Evolutionary conservation across 2,113 vertebrate genomes (phyloP).

Genomic region (Psittacula cyanocephala): DNA sequence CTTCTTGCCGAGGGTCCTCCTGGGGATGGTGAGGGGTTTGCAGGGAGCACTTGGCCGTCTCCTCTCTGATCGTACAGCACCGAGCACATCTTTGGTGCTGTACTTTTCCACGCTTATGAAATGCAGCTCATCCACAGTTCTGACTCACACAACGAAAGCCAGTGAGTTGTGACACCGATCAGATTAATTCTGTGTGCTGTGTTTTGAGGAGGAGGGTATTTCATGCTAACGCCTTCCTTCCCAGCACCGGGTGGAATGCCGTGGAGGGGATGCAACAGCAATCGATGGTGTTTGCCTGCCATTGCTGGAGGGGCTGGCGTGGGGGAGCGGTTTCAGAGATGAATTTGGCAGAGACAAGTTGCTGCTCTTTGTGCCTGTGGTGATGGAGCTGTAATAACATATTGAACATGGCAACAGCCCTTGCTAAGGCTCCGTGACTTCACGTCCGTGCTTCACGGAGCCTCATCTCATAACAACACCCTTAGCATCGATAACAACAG

Average conservation of each 20-base stretch:
- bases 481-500: constrained; percentile 32
- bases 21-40: background rate
- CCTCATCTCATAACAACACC: constrained; percentile 33
- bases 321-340: constrained; percentile 28
- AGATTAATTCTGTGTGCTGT: background rate
- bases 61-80: fast-evolving
- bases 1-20: background rate
- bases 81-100: fast-evolving
- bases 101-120: background rate
- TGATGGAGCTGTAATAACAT: constrained; percentile 59
- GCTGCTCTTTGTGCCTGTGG: constrained; percentile 50
- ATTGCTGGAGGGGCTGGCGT: constrained; percentile 15
- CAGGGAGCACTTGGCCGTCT: background rate
- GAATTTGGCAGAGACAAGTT: constrained; percentile 30
- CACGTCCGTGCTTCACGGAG: constrained; percentile 2
- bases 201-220: constrained; percentile 15
- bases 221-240: background rate
- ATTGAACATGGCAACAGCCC: constrained; percentile 47
- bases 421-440: constrained; percentile 34
- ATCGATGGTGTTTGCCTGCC: background rate
- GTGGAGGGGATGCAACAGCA: background rate
- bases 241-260: background rate
- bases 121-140: background rate
- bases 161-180: background rate
- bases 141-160: background rate